Percentiles rank a stretch among this genome's conserved stretches.
These are phyloP conservation scores for Chascanopsetta lugubris DNA, from an alignment of 2,113 vertebrate species.

Conservation along the genomic window DNA sequence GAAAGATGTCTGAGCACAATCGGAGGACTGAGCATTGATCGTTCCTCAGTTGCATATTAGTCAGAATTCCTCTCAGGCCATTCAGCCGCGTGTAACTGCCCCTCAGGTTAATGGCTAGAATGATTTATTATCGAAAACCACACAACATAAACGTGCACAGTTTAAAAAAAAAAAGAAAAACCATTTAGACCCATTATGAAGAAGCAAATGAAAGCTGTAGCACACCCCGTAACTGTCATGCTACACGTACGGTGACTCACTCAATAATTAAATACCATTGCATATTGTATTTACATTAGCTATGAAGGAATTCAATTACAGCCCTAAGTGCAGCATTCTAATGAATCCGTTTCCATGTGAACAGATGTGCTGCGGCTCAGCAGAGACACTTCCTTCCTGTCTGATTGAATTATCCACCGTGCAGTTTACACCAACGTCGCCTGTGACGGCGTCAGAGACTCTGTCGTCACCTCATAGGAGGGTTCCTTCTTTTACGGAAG, in stretches of 20 bases:
- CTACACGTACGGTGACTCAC: neutral
- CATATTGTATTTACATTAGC: slow-evolving; percentile 20
- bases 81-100: no score
- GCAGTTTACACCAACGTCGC: slow-evolving; percentile 17
- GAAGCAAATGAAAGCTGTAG: neutral
- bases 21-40: no score
- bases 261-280: slow-evolving; percentile 23
- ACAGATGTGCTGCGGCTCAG: slow-evolving; percentile 24
- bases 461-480: slow-evolving; percentile 36
- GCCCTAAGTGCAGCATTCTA: slow-evolving; percentile 1
- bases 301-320: neutral
- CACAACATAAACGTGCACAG: neutral
- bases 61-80: no score
- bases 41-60: no score
- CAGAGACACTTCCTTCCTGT: slow-evolving; percentile 23
- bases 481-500: slow-evolving; percentile 30
- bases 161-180: neutral
- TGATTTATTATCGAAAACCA: no score
- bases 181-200: neutral
- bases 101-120: no score
- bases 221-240: neutral
- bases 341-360: slow-evolving; percentile 8
- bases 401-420: slow-evolving; percentile 33
- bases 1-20: no score
- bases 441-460: slow-evolving; percentile 30